These are phyloP conservation scores for Leptinotarsa haldemani DNA, from an alignment of 2,888 invertebrate species.

Conservation along the genomic window DNA sequence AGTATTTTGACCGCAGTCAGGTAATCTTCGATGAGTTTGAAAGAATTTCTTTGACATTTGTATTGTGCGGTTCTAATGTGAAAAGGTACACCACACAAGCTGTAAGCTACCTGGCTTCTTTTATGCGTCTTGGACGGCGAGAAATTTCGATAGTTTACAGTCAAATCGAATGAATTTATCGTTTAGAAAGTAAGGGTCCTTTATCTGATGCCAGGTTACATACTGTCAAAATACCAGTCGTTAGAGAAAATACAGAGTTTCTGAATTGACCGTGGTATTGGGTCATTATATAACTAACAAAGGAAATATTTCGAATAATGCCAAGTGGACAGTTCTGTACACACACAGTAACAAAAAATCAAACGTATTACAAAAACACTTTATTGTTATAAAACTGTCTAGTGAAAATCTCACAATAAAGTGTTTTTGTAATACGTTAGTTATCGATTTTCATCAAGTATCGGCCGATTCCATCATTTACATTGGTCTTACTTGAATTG, in stretches of 20 bases:
- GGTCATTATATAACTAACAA: too few relatives aligned
- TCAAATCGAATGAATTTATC: constrained; percentile 38
- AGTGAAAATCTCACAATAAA: too few relatives aligned
- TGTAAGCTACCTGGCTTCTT: constrained; percentile 40
- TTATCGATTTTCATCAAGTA: too few relatives aligned
- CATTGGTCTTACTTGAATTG: too few relatives aligned
- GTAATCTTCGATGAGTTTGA: constrained; percentile 22
- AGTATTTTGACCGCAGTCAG: constrained; percentile 38
- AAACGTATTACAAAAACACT: too few relatives aligned
- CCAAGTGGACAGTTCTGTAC: too few relatives aligned
- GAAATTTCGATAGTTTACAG: constrained; percentile 34
- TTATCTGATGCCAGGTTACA: constrained; percentile 11
- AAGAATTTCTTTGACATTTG: constrained; percentile 14
- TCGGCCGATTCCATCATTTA: too few relatives aligned
- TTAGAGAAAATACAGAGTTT: neutral
- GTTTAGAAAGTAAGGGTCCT: constrained; percentile 17
- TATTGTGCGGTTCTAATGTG: constrained; percentile 20
- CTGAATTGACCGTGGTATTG: too few relatives aligned
- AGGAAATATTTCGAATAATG: too few relatives aligned
- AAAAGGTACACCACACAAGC: constrained; percentile 43
- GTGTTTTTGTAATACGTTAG: too few relatives aligned
- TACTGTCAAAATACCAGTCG: constrained; percentile 12
- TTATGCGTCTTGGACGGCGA: constrained; percentile 32
- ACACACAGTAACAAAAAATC: too few relatives aligned
- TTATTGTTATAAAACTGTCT: too few relatives aligned